These are phyloP conservation scores for Pseudotriccus pelzelni DNA, from an alignment of 2,797 vertebrate species.

Conservation along the genomic window DNA sequence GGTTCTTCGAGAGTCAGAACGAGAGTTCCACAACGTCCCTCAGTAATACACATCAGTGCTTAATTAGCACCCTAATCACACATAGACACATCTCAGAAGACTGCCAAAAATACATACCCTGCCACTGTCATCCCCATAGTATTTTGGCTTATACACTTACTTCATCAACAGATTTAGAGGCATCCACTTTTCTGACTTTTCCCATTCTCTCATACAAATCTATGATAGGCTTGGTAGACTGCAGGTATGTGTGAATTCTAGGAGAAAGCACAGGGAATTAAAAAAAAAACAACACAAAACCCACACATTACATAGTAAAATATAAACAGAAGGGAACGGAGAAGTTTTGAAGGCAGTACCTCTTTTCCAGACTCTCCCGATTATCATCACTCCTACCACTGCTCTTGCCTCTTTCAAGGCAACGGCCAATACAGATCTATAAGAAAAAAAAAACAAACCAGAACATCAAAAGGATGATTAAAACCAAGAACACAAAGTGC, in stretches of 20 bases:
- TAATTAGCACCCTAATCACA: conserved; percentile 1
- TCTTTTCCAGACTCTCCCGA: conserved; percentile 93
- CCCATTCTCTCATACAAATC: conserved; percentile 87
- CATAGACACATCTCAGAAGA: neutral
- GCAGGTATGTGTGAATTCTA: conserved; percentile 94
- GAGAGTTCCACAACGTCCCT: neutral
- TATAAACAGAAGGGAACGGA: neutral
- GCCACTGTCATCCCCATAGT: neutral
- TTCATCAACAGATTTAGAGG: conserved; percentile 88
- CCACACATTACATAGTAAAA: neutral
- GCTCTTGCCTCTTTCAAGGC: conserved; percentile 94
- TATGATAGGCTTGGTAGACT: conserved; percentile 95
- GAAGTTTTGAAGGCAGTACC: conserved; percentile 74
- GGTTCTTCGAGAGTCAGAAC: neutral
- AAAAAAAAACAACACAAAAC: neutral
- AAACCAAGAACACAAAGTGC: neutral
- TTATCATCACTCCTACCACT: conserved; percentile 96
- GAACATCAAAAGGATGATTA: neutral
- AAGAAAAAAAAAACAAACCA: neutral
- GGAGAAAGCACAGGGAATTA: neutral
- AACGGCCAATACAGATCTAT: conserved; percentile 90
- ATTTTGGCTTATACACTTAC: conserved; percentile 73
- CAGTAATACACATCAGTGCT: neutral
- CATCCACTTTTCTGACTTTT: conserved; percentile 92
- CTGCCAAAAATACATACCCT: neutral